Evolutionary conservation across 2,888 invertebrate genomes (phyloP).

Genomic region (Disparrhopalites patrizii): DNA sequence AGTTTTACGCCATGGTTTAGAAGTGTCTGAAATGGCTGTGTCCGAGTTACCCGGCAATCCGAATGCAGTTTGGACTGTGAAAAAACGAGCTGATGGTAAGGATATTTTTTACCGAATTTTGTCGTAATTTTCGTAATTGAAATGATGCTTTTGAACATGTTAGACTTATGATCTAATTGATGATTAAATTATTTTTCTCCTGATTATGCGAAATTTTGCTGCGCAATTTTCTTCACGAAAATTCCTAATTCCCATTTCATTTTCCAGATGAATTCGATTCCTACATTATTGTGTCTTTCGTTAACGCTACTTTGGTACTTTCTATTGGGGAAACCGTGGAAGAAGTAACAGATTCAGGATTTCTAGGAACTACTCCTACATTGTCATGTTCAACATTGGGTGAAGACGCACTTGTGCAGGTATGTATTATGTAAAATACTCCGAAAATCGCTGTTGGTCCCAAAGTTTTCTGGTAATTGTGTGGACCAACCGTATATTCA

Average conservation of each 20-base stretch:
- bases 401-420: slow-evolving; percentile 96
- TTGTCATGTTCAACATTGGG: slow-evolving; percentile 96
- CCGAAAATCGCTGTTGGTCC: no score
- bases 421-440: no score
- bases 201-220: no score
- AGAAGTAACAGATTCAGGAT: slow-evolving; percentile 99
- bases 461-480: no score
- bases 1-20: slow-evolving; percentile 92
- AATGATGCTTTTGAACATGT: slow-evolving; percentile 47
- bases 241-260: neutral
- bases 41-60: slow-evolving; percentile 99
- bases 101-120: slow-evolving; percentile 43
- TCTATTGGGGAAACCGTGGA: slow-evolving; percentile 99
- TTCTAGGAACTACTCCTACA: slow-evolving; percentile 96
- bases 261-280: slow-evolving; percentile 92
- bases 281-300: slow-evolving; percentile 99
- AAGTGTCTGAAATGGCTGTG: slow-evolving; percentile 99
- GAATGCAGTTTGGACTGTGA: slow-evolving; percentile 99
- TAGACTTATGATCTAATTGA: slow-evolving; percentile 43
- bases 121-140: neutral
- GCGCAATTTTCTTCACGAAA: neutral
- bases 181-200: slow-evolving; percentile 25
- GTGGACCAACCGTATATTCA: no score
- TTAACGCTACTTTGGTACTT: slow-evolving; percentile 94
- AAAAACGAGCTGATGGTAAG: slow-evolving; percentile 92